phyloP scores from a whole-genome alignment of 1,140 invertebrate genomes.

The Drosophila hydei region DNA sequence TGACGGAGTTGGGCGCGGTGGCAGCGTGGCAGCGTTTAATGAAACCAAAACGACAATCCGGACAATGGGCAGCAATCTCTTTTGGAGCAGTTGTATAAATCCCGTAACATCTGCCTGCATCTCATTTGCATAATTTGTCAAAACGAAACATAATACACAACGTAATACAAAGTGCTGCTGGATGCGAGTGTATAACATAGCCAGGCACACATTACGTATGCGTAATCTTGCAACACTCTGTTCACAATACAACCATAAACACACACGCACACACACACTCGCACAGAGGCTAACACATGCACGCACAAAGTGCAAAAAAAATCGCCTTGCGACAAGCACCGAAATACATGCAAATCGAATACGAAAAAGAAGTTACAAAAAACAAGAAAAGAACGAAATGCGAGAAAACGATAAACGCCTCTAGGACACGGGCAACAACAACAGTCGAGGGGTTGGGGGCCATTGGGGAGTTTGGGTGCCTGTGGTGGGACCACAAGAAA shows the following conservation, averaged over 20 bases:
- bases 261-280: slow-evolving; percentile 16
- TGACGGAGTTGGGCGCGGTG: slow-evolving; percentile 11
- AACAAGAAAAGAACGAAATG: slow-evolving; percentile 15
- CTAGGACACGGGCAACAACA: slow-evolving; percentile 34
- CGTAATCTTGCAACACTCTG: slow-evolving; percentile 68
- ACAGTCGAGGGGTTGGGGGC: background rate
- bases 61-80: slow-evolving; percentile 36
- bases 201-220: slow-evolving; percentile 68
- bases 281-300: slow-evolving; percentile 2
- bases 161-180: slow-evolving; percentile 57
- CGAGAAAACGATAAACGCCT: slow-evolving; percentile 69
- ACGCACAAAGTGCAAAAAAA: slow-evolving; percentile 50
- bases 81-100: slow-evolving; percentile 6
- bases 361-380: slow-evolving; percentile 14
- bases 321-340: slow-evolving; percentile 45
- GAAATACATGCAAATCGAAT: slow-evolving; percentile 74
- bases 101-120: slow-evolving; percentile 39
- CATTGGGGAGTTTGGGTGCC: background rate
- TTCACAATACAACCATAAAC: slow-evolving; percentile 38
- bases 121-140: slow-evolving; percentile 79
- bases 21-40: slow-evolving; percentile 20
- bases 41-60: slow-evolving; percentile 26
- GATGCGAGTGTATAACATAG: slow-evolving; percentile 26
- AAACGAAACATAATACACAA: slow-evolving; percentile 73
- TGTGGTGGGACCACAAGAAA: slow-evolving; percentile 16